Conservation (phyloP, 2,888 invertebrate species). For the Dryomyza anilis region DNA sequence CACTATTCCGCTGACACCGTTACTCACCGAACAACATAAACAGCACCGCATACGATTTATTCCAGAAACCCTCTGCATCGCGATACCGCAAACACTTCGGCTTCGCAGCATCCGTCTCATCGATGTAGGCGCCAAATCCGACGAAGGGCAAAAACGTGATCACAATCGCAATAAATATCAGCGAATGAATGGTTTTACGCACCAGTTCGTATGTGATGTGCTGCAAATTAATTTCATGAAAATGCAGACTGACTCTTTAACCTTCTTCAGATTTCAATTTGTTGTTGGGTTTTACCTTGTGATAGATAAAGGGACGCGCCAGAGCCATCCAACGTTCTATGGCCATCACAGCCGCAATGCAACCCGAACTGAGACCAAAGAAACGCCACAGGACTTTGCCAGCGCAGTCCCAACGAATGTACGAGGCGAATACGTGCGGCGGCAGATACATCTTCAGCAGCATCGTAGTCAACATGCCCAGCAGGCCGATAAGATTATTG, state of each 20-base stretch:
- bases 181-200: conserved; percentile 70
- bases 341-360: conserved; percentile 88
- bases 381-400: conserved; percentile 74
- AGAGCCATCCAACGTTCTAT: conserved; percentile 85
- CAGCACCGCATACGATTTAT: conserved; percentile 76
- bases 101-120: conserved; percentile 54
- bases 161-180: conserved; percentile 73
- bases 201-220: conserved; percentile 81
- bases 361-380: conserved; percentile 85
- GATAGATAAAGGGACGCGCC: conserved; percentile 84
- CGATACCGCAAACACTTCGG: conserved; percentile 73
- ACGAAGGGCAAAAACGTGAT: conserved; percentile 77
- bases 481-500: conserved; percentile 78
- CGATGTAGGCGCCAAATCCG: conserved; percentile 77
- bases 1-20: too few relatives aligned
- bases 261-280: background rate
- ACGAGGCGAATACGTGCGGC: conserved; percentile 46
- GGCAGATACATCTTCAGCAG: conserved; percentile 64
- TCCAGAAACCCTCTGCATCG: conserved; percentile 68
- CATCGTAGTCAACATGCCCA: conserved; percentile 79
- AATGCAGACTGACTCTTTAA: too few relatives aligned
- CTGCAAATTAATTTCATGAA: conserved; percentile 65
- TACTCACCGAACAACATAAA: conserved; percentile 79
- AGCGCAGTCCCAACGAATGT: conserved; percentile 55
- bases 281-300: conserved; percentile 70